These are phyloP conservation scores for Mohoua ochrocephala DNA, from an alignment of 2,113 vertebrate genomes.

Conservation along the genomic window DNA sequence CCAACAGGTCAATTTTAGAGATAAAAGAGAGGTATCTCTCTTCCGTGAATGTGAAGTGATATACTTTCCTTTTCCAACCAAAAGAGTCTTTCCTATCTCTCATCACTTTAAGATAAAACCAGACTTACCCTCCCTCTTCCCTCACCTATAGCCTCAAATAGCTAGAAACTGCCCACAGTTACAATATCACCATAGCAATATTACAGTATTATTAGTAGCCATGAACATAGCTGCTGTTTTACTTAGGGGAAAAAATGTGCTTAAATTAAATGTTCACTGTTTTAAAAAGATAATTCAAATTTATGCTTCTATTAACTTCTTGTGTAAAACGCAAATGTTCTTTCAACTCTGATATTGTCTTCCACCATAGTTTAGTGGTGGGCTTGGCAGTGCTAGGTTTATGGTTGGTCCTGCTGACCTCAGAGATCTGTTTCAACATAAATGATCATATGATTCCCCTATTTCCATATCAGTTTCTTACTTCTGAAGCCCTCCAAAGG, in stretches of 20 bases:
- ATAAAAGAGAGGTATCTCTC: too few species aligned
- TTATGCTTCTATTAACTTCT: neutral
- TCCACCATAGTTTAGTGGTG: neutral
- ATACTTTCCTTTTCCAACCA: neutral
- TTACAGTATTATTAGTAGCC: neutral
- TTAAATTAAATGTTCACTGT: neutral
- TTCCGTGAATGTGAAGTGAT: accelerated
- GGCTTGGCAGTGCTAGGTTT: neutral
- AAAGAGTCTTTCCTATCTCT: neutral
- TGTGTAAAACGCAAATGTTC: neutral
- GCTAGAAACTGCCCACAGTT: neutral
- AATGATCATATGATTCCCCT: neutral
- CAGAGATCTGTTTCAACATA: neutral
- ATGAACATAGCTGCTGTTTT: neutral
- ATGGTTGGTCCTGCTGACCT: neutral
- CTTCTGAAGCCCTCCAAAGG: neutral
- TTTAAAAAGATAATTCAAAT: neutral
- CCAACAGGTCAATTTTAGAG: neutral
- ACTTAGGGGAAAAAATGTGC: accelerated
- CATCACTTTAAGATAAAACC: neutral
- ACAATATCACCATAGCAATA: neutral
- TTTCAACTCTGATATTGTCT: neutral
- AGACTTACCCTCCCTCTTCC: neutral
- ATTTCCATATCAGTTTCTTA: neutral
- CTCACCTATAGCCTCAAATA: neutral